Evolutionary conservation across 2,797 vertebrate species (phyloP), one percentile per base, ranked within the genome.

Genomic region (Bufotes viridis): DNA sequence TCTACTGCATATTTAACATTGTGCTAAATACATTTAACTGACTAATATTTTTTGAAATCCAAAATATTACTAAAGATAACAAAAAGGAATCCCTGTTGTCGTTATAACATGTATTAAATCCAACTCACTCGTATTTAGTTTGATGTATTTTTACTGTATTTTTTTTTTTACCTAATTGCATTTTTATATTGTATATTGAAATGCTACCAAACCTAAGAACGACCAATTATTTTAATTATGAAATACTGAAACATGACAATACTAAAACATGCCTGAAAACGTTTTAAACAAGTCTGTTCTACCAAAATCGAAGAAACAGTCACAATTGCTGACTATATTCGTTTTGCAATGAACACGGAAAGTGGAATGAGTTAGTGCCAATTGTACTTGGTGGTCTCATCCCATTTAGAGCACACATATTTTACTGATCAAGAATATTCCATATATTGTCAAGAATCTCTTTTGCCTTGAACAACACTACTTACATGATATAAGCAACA

Each of bases 341-440:
- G n/a, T 65, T 65, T 24, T 24, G 63, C 63, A 65, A 65, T 65
- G 63, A 24, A 65, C n/a, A 11, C n/a, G n/a, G 63, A 24, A 65
- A 72, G 20, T 18, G 29, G 6, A 14, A 76, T 51, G 51, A 76
- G 70, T 3, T 42, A 42, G 1, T 10, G 2, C 6, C 20, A 51
- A 13, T 20, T 76, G 74, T 53, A 53, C 42, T 75, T 75, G 20
- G 72, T 76, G 51, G 74, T 76, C 74, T 53, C 42, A 76, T 76
- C 74, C 51, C 49, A 53, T 76, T 22, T 53, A 49, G n/a, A 53
- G 42, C n/a, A n/a, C 74, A 76, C 20, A 76, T 49, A 51, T 53
- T 76, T 76, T 14, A 76, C 53, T 76, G 74, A 76, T 76, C 49
- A n/a, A 76, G 51, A 6, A 13, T 0, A 51, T 13, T 76, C 17